Base-by-base conservation (phyloP, 2,113 vertebrate species). In the Elephas maximus region DNA sequence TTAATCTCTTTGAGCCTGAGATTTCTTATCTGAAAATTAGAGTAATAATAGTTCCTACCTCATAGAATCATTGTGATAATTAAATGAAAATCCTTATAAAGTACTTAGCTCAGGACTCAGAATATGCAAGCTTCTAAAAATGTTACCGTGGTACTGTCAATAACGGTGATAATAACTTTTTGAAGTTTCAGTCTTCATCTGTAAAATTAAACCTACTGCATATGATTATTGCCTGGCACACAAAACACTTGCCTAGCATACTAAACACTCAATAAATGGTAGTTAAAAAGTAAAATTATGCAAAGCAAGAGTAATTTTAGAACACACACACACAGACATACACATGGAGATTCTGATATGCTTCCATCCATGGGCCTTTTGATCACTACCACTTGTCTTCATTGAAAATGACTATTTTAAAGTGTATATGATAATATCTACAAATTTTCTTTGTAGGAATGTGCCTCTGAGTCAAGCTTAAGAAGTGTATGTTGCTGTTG, bases 241-340 rank as follows among this genome's bases (percentile, higher is more conserved):
- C 37, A 37, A 37, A 37, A 37, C 37, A 37, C 37, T 37, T 37
- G 37, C 37, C 37, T 37, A 37, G 37, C 37, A 37, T 37, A 73
- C 26, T 53, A 37, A 93, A 69, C 20, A 88, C 24, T 83, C 53
- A 84, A 4, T 73, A 28, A 88, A n/a, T 74, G 48, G 80, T 7
- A 84, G 79, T 89, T 95, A 53, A 81, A 90, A 91, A 71, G 78
- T 37, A 88, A 93, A 96, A 57, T 88, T 78, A 83, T 30, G 83
- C n/a, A 81, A 77, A 91, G 23, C 0, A 14, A 67, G 33, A 77
- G 26, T 93, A 76, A 92, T 82, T 93, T 94, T 76, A 89, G 28
- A 95, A 28, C 12, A 41, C 53, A 41, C 51, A 81, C 8, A 37
- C 51, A 90, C 48, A 90, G 4, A 26, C 41, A 62, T 37, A 37